phyloP scores from a whole-genome alignment of 2,888 invertebrate species.

The Amiota communis region DNA sequence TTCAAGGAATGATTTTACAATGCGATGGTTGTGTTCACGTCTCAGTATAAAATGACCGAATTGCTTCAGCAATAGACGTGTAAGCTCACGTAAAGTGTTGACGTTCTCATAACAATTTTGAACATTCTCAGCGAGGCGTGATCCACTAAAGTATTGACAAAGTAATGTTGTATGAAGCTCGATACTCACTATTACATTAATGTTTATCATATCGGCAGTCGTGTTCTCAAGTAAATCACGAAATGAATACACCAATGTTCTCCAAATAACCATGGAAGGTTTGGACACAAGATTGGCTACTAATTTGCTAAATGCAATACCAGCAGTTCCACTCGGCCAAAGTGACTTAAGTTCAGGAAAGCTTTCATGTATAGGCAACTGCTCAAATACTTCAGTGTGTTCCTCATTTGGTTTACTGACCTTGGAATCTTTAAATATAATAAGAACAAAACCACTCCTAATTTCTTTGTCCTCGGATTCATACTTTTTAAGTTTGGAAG shows the following conservation, averaged over 20 bases:
- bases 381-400: background rate
- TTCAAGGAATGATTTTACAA: conserved; percentile 70
- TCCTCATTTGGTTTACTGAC: background rate
- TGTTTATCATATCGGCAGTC: conserved; percentile 47
- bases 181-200: conserved; percentile 59
- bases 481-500: background rate
- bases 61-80: conserved; percentile 54
- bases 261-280: conserved; percentile 71
- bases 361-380: background rate
- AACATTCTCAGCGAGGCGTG: conserved; percentile 67
- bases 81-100: conserved; percentile 53
- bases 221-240: conserved; percentile 53
- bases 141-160: conserved; percentile 67
- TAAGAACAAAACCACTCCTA: conserved; percentile 43
- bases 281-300: conserved; percentile 67
- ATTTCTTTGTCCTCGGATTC: background rate
- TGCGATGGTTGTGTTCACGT: conserved; percentile 67
- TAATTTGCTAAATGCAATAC: conserved; percentile 65
- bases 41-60: conserved; percentile 65
- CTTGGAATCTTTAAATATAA: conserved; percentile 52
- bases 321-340: conserved; percentile 67
- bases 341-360: conserved; percentile 55
- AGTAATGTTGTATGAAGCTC: conserved; percentile 68
- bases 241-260: conserved; percentile 63
- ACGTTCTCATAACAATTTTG: conserved; percentile 61